Conservation (phyloP, 2,888 invertebrate genomes). For the Diloba caeruleocephala region DNA sequence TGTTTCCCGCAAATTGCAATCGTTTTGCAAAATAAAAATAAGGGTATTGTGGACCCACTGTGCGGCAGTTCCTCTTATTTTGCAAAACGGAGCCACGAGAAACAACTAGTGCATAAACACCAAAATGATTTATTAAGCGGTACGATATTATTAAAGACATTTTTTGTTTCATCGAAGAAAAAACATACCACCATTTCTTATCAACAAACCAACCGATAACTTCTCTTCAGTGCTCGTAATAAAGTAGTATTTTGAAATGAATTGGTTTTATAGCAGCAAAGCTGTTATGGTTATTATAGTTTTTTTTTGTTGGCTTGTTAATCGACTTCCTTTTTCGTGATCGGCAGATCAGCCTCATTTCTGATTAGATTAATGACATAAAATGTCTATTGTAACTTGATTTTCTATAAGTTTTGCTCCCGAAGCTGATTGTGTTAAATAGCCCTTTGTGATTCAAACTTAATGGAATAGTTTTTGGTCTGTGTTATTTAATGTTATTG, state of each 20-base stretch:
- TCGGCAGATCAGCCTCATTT: constrained; percentile 68
- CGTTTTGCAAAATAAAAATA: too few species aligned
- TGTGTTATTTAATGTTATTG: constrained; percentile 23
- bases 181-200: constrained; percentile 1
- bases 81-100: neutral
- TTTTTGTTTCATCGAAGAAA: constrained; percentile 61
- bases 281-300: constrained; percentile 34
- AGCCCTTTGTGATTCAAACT: constrained; percentile 16
- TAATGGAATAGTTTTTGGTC: constrained; percentile 3
- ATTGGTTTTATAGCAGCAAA: constrained; percentile 1
- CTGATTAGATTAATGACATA: constrained; percentile 79
- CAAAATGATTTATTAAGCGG: constrained; percentile 69
- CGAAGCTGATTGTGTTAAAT: constrained; percentile 23
- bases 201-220: neutral
- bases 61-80: neutral
- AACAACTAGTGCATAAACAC: constrained; percentile 9
- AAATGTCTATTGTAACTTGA: constrained; percentile 61
- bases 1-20: too few species aligned
- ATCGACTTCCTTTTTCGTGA: constrained; percentile 54
- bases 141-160: constrained; percentile 59
- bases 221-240: neutral
- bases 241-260: constrained; percentile 7
- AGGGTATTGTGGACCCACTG: neutral
- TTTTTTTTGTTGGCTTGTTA: constrained; percentile 32
- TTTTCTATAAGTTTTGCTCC: constrained; percentile 26